phyloP scores from a whole-genome alignment of 2,888 invertebrate species.

The Theretra japonica region DNA sequence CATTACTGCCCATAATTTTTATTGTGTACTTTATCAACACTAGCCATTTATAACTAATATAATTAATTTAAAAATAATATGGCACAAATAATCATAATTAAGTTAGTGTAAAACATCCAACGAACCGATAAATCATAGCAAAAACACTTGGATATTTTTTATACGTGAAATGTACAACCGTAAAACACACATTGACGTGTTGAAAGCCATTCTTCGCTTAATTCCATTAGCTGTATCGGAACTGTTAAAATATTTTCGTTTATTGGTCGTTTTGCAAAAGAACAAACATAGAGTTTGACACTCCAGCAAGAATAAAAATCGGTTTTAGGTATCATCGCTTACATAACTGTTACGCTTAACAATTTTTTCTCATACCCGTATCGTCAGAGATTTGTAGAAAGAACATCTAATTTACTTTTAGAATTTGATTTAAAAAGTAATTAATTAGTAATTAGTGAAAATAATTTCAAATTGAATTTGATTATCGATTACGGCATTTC shows the following conservation, averaged over 20 bases:
- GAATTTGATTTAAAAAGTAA: neutral
- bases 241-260: slow-evolving; percentile 51
- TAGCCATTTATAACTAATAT: too few relatives aligned
- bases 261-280: slow-evolving; percentile 57
- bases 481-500: slow-evolving; percentile 6
- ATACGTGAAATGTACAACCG: neutral
- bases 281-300: slow-evolving; percentile 63
- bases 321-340: slow-evolving; percentile 52
- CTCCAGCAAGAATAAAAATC: slow-evolving; percentile 70
- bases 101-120: too few relatives aligned
- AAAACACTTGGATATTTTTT: neutral
- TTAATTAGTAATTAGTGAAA: neutral
- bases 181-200: slow-evolving; percentile 3
- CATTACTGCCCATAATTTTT: too few relatives aligned
- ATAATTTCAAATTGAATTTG: neutral
- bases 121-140: neutral
- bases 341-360: neutral
- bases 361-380: slow-evolving; percentile 20
- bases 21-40: too few relatives aligned
- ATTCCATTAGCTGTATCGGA: slow-evolving; percentile 17
- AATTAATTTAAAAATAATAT: too few relatives aligned
- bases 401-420: slow-evolving; percentile 20
- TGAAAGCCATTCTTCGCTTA: slow-evolving; percentile 8
- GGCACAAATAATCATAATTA: too few relatives aligned
- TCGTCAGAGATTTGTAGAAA: slow-evolving; percentile 25